Base-by-base conservation (phyloP, 2,888 invertebrate genomes). In the Latrodectus hesperus region DNA sequence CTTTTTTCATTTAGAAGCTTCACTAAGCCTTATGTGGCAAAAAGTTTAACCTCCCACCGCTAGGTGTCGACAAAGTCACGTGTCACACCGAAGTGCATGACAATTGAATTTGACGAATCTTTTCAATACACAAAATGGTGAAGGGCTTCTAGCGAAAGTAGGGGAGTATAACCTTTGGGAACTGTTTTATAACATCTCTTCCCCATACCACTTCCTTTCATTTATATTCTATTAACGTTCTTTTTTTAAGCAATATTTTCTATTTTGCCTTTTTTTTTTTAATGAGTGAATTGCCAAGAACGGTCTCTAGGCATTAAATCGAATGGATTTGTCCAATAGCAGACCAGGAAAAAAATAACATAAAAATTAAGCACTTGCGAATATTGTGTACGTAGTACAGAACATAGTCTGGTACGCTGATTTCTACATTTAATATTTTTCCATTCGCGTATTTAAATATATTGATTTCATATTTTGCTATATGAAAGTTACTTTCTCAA, bases 61-160 rank as follows among this genome's bases (percentile, higher is more conserved):
- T 72, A 87, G 76, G 81, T 84, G 84, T 71, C 84, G 84, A 67
- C 38, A 17, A 38, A 84, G 86, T 87, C 86, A 87, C 86, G 86
- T 87, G 86, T 72, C 81, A 64, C 53, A 80, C 80, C 86, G 80
- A 86, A 86, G 86, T 80, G 86, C 74, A 75, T 77, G 86, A 87
- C 86, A 87, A 87, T 87, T 38, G 86, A 87, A 87, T 87, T 87
- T 87, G 86, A 87, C 81, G 81, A 87, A 87, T 87, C 86, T 87
- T 87, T 87, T 87, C 86, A 87, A 77, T 81, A 81, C 72, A 65
- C 52, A 52, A 73, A 73, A 51, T 38, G 12, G 53, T 52, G 53
- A 72, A 72, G 52, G 71, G 26, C n/a, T 52, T 53, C 16, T 22
- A 64, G 64, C 49, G 26, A 68, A 53, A 60, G 51, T 51, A 52